Base-by-base conservation (phyloP, 2,888 invertebrate species). In the Dysmachus trigonus region DNA sequence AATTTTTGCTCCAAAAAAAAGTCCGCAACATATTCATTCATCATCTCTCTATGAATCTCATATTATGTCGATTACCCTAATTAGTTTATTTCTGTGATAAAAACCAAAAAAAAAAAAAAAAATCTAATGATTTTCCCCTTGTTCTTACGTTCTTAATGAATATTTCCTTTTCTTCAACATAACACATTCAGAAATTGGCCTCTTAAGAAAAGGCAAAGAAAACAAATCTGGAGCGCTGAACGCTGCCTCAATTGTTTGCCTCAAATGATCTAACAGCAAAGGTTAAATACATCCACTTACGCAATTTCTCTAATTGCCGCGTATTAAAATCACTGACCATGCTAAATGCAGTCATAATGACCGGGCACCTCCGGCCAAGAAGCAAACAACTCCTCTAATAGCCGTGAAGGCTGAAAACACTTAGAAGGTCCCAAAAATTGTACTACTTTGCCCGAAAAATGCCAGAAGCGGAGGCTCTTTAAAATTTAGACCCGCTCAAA, bases 401-500 rank as follows among this genome's bases (percentile, higher is more conserved):
- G 77, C 77, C 77, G 47, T 77, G 77, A 77, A 77, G 77, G 77
- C 22, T 77, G 77, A 41, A 77, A 77, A 77, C 38, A 77, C 47
- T 47, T 30, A 47, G 47, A 47, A 47, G 41, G 47, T 31, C 77
- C 22, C 22, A 51, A 41, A 47, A 76, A 35, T 13, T 27, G 47
- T 47, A 27, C 77, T 30, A 76, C 76, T 76, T 47, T 41, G 22
- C 22, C 27, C 27, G 62, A 77, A 33, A 77, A 77, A 77, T 77
- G 22, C 47, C 77, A 77, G n/a, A n/a, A n/a, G 33, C 41, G 13
- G 47, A 38, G 47, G 47, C 47, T 47, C n/a, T 31, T 77, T 41
- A 31, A n/a, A n/a, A n/a, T n/a, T n/a, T 76, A 10, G 30, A 77
- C 7, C 47, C 77, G 30, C 30, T 77, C 33, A 10, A 41, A 77